Conservation (phyloP, 2,888 invertebrate genomes). For the Eumacrocentrus americanus region DNA sequence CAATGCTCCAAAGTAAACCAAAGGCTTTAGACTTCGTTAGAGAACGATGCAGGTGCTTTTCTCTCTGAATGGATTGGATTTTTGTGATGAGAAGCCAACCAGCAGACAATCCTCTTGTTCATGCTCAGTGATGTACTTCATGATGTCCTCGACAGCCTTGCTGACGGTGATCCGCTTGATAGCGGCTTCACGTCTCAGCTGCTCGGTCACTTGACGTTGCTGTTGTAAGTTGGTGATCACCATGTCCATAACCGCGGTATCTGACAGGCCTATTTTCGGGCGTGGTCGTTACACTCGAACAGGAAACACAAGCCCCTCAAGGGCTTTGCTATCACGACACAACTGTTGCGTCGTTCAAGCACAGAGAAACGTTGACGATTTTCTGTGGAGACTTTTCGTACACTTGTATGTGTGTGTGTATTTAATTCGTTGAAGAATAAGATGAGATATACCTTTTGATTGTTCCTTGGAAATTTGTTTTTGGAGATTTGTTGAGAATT, state of each 20-base stretch:
- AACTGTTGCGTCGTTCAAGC: background rate
- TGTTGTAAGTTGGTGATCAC: slow-evolving; percentile 94
- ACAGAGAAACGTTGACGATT: background rate
- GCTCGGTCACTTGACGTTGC: slow-evolving; percentile 91
- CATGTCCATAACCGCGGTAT: slow-evolving; percentile 90
- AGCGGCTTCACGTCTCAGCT: slow-evolving; percentile 88
- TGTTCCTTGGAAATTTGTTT: too few species aligned
- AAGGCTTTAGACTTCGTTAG: slow-evolving; percentile 62
- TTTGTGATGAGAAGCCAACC: slow-evolving; percentile 92
- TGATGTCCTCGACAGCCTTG: slow-evolving; percentile 89
- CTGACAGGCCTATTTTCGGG: slow-evolving; percentile 84
- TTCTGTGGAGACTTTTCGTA: too few species aligned
- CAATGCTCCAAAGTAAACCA: background rate
- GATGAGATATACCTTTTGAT: too few species aligned
- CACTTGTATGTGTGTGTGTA: too few species aligned
- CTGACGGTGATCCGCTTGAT: slow-evolving; percentile 85
- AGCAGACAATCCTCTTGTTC: slow-evolving; percentile 92
- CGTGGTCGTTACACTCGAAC: slow-evolving; percentile 39
- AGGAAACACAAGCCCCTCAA: slow-evolving; percentile 31
- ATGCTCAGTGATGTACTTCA: slow-evolving; percentile 88
- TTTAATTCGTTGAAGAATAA: too few species aligned
- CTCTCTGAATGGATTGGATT: slow-evolving; percentile 94
- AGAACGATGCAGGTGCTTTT: slow-evolving; percentile 87
- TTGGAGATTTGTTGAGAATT: background rate
- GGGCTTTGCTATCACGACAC: slow-evolving; percentile 14